A percentile compares a stretch with the other conserved stretches of the same genome.
These are phyloP conservation scores for Drosophila equinoxialis DNA, from an alignment of 1,140 invertebrate species.

Conservation along the genomic window DNA sequence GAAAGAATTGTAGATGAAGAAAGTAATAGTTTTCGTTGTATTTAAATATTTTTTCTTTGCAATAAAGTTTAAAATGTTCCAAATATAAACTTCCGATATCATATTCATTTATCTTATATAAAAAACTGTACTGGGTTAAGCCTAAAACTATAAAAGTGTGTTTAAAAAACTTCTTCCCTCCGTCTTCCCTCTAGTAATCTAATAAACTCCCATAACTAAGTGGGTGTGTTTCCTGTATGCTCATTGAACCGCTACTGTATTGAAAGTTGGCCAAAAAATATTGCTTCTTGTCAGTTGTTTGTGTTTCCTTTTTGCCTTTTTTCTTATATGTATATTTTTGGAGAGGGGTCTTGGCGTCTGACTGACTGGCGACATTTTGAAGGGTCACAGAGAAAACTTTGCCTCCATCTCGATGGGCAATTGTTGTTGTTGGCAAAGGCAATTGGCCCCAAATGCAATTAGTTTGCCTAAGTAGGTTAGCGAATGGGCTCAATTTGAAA, in stretches of 20 bases:
- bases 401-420: too few species aligned
- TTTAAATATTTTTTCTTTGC: too few species aligned
- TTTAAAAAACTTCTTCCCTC: too few species aligned
- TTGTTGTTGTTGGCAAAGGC: conserved; percentile 5
- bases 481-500: conserved; percentile 26
- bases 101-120: too few species aligned
- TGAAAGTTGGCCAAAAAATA: not conserved
- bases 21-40: too few species aligned
- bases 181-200: too few species aligned
- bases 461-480: conserved; percentile 17
- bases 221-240: not conserved
- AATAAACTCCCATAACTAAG: not conserved
- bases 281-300: conserved; percentile 8
- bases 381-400: not conserved
- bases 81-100: too few species aligned
- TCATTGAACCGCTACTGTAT: conserved; percentile 1
- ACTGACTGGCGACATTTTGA: conserved; percentile 38
- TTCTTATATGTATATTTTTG: not conserved
- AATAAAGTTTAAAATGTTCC: too few species aligned
- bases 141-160: too few species aligned
- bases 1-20: too few species aligned
- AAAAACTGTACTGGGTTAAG: too few species aligned
- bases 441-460: not conserved
- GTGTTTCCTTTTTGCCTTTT: conserved; percentile 8
- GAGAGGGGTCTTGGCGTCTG: conserved; percentile 30